phyloP scores from a whole-genome alignment of 2,797 vertebrate genomes.

The Decapterus maruadsi region DNA sequence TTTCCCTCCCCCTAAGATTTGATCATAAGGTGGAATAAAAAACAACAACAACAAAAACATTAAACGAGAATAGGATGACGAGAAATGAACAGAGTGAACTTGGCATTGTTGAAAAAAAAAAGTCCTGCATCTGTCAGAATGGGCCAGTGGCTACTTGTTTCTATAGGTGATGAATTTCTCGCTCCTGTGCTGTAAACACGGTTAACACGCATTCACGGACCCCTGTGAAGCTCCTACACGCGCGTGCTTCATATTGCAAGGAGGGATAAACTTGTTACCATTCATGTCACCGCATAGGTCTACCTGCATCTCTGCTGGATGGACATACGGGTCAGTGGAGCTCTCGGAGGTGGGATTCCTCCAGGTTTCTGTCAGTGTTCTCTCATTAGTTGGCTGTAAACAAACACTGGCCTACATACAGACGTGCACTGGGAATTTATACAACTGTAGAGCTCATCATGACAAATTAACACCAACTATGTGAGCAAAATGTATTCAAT shows the following conservation, averaged over 20 bases:
- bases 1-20: conserved; percentile 36
- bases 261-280: conserved; percentile 57
- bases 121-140: background rate
- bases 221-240: conserved; percentile 24
- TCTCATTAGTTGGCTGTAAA: conserved; percentile 37
- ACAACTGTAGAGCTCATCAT: background rate
- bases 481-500: background rate
- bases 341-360: conserved; percentile 51
- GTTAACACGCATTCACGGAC: conserved; percentile 31
- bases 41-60: too few relatives aligned
- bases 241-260: conserved; percentile 31
- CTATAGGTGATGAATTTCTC: conserved; percentile 53
- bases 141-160: background rate
- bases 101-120: background rate
- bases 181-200: conserved; percentile 41
- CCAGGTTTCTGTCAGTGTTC: conserved; percentile 39
- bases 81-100: background rate
- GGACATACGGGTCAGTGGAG: conserved; percentile 61
- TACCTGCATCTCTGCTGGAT: conserved; percentile 62
- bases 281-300: conserved; percentile 43
- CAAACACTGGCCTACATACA: conserved; percentile 32
- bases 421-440: background rate
- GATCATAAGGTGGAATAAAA: background rate
- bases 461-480: background rate
- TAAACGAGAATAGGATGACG: background rate